These are phyloP conservation scores for Drosophila eohydei DNA, from an alignment of 2,888 invertebrate genomes.

Conservation along the genomic window DNA sequence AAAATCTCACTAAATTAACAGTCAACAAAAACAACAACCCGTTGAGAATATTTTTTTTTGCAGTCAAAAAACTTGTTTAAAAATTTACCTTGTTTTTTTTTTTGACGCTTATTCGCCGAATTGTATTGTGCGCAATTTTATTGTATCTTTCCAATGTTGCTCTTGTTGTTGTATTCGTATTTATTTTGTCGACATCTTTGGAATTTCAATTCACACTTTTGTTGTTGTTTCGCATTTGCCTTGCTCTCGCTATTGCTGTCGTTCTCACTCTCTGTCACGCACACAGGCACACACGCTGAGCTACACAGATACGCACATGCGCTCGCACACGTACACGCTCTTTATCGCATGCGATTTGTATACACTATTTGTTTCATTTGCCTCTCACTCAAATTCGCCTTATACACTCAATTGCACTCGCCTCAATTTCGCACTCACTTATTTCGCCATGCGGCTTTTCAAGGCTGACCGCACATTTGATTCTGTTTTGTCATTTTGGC, in stretches of 20 bases:
- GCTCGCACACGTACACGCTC: constrained; percentile 42
- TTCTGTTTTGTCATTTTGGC: constrained; percentile 44
- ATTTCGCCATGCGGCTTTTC: constrained; percentile 50
- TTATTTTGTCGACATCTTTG: constrained; percentile 81
- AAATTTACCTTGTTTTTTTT: constrained; percentile 43
- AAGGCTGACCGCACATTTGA: constrained; percentile 60
- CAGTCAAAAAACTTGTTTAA: constrained; percentile 73
- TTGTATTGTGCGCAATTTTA: constrained; percentile 76
- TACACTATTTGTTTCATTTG: neutral
- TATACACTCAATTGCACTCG: constrained; percentile 34
- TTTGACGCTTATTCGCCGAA: constrained; percentile 63
- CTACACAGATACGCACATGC: constrained; percentile 62
- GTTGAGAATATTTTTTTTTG: constrained; percentile 19
- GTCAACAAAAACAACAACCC: constrained; percentile 30
- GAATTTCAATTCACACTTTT: constrained; percentile 83
- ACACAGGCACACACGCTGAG: neutral
- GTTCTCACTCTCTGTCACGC: constrained; percentile 9
- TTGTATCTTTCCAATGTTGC: constrained; percentile 65
- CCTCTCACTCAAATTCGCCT: constrained; percentile 9
- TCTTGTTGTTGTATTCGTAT: constrained; percentile 55
- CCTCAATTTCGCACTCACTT: constrained; percentile 24
- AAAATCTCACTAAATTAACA: constrained; percentile 37
- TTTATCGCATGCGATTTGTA: constrained; percentile 69
- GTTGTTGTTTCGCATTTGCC: constrained; percentile 63
- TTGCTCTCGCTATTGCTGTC: constrained; percentile 28